Evolutionary conservation across 2,888 invertebrate species (phyloP), one percentile per base, ranked within the genome.

Genomic region (Nomada ferruginata): DNA sequence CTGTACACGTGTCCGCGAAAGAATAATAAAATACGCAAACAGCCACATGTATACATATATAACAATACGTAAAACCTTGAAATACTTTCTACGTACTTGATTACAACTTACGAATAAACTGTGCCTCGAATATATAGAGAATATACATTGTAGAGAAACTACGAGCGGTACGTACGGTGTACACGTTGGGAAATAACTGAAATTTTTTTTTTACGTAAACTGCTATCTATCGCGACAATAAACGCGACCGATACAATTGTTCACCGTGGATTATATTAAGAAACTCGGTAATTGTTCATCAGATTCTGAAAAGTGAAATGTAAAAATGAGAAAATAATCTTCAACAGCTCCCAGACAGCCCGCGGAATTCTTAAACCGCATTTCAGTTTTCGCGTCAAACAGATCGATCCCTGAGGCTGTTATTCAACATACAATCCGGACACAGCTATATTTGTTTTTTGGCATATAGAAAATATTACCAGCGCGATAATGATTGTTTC

Each of bases 61-160:
- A 61, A 50, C 29, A 44, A 82, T 57, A 77, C 70, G 53, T 47
- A 75, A 79, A 76, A 75, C 66, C 82, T 82, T 82, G 82, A 66
- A 82, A 81, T 82, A 82, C 75, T 69, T 74, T 75, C 81, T 81
- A 74, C 69, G 55, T 69, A 74, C 26, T 72, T 50, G 75, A 70
- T 81, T 75, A 79, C 53, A 53, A 70, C 59, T 79, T 79, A 80
- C 55, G 65, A 79, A 80, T 80, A 80, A 80, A 50, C 72, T 80
- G 81, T 64, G 60, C 60, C 57, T 53, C 60, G 81, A 65, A 65
- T 60, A 65, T 71, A 59, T 55, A 52, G 20, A 26, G 57, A 79
- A 72, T 36, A 36, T 36, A 36, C n/a, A 53, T 20, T 20, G 3
- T 53, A 53, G 20, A 26, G 57, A 79, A 72, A 65, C 79, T 80